Evolutionary conservation across 1,140 invertebrate genomes (phyloP), one percentile per base, ranked within the genome.

Genomic region (Lordiphosa stackelbergi): DNA sequence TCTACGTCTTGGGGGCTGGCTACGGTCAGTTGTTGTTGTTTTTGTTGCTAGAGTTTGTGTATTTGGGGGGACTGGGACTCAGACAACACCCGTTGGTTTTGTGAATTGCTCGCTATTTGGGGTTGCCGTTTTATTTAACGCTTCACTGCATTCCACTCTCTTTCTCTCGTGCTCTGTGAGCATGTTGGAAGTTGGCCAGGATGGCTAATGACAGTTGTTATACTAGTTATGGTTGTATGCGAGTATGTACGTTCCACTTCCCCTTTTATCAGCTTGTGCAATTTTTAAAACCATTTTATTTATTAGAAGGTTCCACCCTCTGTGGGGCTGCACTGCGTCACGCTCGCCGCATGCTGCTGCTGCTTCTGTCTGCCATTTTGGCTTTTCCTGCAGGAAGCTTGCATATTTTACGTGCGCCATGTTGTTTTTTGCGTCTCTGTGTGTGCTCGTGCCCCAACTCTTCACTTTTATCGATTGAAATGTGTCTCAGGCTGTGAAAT

Each of bases 381-480:
- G 77, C 72, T 83, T 83, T 83, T 83, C 77, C 77, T 83, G 61
- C 63, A 83, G 77, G 77, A 83, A 83, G 77, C 77, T 69, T 83
- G 77, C 77, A 83, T 83, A 83, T 79, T 81, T 81, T 70, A 81
- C 75, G 59, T 81, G 69, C 72, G 62, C 63, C 66, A 68, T 63
- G 61, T 73, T 66, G 69, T 56, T 72, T 72, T 69, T 53, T 66
- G 55, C 41, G 38, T 51, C 58, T 62, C 51, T 77, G 73, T 72
- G 55, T 69, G 66, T 60, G 52, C 77, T 66, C 63, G 68, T 78
- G 69, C 78, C 73, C 78, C 79, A 84, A 84, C 78, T 84, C 78
- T 84, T 66, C 73, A 71, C 66, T 84, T 84, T 84, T 84, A 84
- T 84, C 78, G 78, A 84, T 84, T 84, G 78, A 78, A 84, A 71